These are phyloP conservation scores for Ennomos fuscantarius DNA, from an alignment of 2,888 invertebrate genomes.

Conservation along the genomic window DNA sequence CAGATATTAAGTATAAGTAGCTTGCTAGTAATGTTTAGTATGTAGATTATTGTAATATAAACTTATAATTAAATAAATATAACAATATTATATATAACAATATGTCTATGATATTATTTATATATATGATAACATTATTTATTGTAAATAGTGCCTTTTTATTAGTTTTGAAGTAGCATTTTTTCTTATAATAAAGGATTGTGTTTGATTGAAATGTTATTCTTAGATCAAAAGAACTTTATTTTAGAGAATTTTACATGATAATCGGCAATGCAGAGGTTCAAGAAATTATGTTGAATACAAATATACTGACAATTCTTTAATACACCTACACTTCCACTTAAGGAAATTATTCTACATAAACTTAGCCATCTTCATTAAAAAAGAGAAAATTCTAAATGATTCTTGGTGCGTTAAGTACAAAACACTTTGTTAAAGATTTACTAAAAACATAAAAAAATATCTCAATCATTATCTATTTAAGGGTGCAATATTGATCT, in stretches of 20 bases:
- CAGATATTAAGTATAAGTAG: constrained; percentile 5
- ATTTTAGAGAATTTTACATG: constrained; percentile 84
- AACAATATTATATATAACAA: neutral
- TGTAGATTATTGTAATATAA: constrained; percentile 22
- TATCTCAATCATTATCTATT: constrained; percentile 63
- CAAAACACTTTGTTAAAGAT: constrained; percentile 59
- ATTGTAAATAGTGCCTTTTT: neutral
- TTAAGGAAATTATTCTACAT: constrained; percentile 76
- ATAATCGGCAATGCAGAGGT: constrained; percentile 84
- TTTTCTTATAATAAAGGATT: constrained; percentile 6
- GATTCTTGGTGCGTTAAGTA: constrained; percentile 68
- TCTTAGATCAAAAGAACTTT: constrained; percentile 85
- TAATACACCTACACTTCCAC: constrained; percentile 79
- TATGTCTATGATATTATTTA: constrained; percentile 3
- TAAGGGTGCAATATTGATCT: constrained; percentile 65
- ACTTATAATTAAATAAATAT: constrained; percentile 3
- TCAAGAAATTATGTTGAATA: constrained; percentile 80
- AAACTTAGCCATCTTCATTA: constrained; percentile 68
- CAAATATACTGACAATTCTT: constrained; percentile 79
- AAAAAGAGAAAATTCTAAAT: constrained; percentile 70
- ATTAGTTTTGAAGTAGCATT: no score
- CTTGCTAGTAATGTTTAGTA: constrained; percentile 3
- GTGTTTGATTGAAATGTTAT: constrained; percentile 21
- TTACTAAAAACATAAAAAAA: constrained; percentile 64
- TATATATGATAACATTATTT: constrained; percentile 1